phyloP scores from a whole-genome alignment of 2,888 invertebrate genomes.

The Anagyrus pseudococci region DNA sequence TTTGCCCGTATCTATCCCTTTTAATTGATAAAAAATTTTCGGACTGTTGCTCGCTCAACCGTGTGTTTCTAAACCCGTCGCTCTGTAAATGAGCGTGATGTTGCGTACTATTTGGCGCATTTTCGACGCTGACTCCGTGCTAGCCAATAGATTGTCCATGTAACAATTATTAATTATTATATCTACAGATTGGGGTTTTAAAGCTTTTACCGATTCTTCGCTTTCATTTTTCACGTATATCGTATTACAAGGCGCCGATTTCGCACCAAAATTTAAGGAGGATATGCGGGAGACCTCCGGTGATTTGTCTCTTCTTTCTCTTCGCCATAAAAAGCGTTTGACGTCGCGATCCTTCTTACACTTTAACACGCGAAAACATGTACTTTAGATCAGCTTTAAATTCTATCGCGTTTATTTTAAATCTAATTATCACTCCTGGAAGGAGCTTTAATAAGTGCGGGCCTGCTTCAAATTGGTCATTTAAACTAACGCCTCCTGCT shows the following conservation, averaged over 20 bases:
- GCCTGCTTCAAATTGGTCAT: slow-evolving; percentile 15
- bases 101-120: no score
- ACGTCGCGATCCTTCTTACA: slow-evolving; percentile 7
- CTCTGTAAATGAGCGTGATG: no score
- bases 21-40: background rate
- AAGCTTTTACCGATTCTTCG: slow-evolving; percentile 33
- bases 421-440: slow-evolving; percentile 35
- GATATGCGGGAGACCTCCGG: slow-evolving; percentile 41
- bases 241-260: slow-evolving; percentile 24
- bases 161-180: slow-evolving; percentile 46
- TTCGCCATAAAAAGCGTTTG: slow-evolving; percentile 12
- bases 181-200: slow-evolving; percentile 41
- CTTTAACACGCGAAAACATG: slow-evolving; percentile 12
- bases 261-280: slow-evolving; percentile 43
- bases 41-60: slow-evolving; percentile 38
- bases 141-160: slow-evolving; percentile 37
- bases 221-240: slow-evolving; percentile 46
- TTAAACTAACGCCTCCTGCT: slow-evolving; percentile 4
- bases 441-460: slow-evolving; percentile 22
- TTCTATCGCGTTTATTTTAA: slow-evolving; percentile 29
- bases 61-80: slow-evolving; percentile 41
- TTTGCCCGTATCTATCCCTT: background rate
- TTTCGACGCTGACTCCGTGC: no score
- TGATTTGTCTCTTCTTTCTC: background rate
- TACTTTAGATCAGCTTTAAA: slow-evolving; percentile 3